Conservation (phyloP, 2,113 vertebrate genomes). For the Eonycteris spelaea region DNA sequence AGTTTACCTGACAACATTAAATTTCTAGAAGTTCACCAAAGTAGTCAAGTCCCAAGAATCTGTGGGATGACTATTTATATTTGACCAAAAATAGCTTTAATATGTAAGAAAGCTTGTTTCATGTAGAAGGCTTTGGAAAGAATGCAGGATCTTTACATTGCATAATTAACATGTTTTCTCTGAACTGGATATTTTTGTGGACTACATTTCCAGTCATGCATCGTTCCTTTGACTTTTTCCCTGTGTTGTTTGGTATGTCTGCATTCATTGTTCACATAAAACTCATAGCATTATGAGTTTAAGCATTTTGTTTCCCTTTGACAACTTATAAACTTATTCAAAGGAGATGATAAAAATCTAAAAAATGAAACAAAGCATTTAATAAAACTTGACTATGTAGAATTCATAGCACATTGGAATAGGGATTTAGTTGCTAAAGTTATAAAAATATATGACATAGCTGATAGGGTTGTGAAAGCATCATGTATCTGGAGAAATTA, state of each 20-base stretch:
- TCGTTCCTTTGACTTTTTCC: slow-evolving; percentile 76
- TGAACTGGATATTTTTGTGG: slow-evolving; percentile 69
- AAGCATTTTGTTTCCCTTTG: slow-evolving; percentile 78
- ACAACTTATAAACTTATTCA: slow-evolving; percentile 60
- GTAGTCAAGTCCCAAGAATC: slow-evolving; percentile 15
- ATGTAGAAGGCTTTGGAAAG: slow-evolving; percentile 51
- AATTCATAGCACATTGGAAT: slow-evolving; percentile 26
- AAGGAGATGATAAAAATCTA: slow-evolving; percentile 50
- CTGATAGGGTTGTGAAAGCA: slow-evolving; percentile 9
- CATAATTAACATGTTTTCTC: slow-evolving; percentile 66
- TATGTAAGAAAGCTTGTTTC: slow-evolving; percentile 56
- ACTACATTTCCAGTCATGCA: slow-evolving; percentile 69
- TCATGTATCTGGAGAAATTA: not conserved
- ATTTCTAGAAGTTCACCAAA: slow-evolving; percentile 49
- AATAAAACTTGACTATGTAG: slow-evolving; percentile 6
- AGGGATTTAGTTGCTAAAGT: slow-evolving; percentile 5
- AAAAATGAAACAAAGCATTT: slow-evolving; percentile 2
- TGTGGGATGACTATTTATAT: slow-evolving; percentile 56
- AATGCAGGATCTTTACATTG: slow-evolving; percentile 27
- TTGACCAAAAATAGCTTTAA: slow-evolving; percentile 44
- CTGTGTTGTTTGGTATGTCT: slow-evolving; percentile 81
- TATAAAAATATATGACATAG: slow-evolving; percentile 8
- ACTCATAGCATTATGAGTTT: slow-evolving; percentile 78
- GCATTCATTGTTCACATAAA: slow-evolving; percentile 78
- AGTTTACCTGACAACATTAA: slow-evolving; percentile 33